Evolutionary conservation across 2,113 vertebrate genomes (phyloP).

Genomic region (Tinamus guttatus): DNA sequence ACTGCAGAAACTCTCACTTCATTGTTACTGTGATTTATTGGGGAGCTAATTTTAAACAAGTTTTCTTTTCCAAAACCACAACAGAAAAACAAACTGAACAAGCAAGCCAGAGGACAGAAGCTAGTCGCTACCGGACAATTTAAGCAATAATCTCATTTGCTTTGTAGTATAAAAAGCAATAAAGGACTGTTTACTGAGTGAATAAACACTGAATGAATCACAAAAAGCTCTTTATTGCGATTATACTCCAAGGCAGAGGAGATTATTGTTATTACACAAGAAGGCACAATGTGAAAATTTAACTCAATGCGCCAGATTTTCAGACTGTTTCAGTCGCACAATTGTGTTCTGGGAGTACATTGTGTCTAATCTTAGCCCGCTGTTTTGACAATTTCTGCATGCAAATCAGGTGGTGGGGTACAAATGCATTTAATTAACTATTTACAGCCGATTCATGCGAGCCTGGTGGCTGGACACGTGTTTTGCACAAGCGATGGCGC

Average conservation of each 20-base stretch:
- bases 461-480: slow-evolving; percentile 60
- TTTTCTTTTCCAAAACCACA: slow-evolving; percentile 69
- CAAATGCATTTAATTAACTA: slow-evolving; percentile 75
- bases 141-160: slow-evolving; percentile 80
- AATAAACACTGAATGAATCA: slow-evolving; percentile 79
- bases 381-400: slow-evolving; percentile 67
- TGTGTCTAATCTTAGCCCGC: slow-evolving; percentile 70
- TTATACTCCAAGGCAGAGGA: slow-evolving; percentile 71
- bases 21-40: slow-evolving; percentile 82
- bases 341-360: slow-evolving; percentile 67
- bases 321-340: slow-evolving; percentile 52
- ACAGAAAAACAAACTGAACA: slow-evolving; percentile 76
- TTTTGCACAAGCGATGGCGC: slow-evolving; percentile 58
- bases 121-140: slow-evolving; percentile 73
- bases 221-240: slow-evolving; percentile 75
- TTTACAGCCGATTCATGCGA: slow-evolving; percentile 65
- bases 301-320: slow-evolving; percentile 70
- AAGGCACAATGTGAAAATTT: slow-evolving; percentile 77
- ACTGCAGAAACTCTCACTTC: slow-evolving; percentile 78
- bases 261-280: slow-evolving; percentile 76
- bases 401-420: slow-evolving; percentile 72
- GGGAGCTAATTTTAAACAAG: slow-evolving; percentile 81
- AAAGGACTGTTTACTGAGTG: slow-evolving; percentile 79
- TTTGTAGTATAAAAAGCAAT: slow-evolving; percentile 77
- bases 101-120: slow-evolving; percentile 74